phyloP scores from a whole-genome alignment of 2,113 vertebrate species.

The Actinemys pallida region DNA sequence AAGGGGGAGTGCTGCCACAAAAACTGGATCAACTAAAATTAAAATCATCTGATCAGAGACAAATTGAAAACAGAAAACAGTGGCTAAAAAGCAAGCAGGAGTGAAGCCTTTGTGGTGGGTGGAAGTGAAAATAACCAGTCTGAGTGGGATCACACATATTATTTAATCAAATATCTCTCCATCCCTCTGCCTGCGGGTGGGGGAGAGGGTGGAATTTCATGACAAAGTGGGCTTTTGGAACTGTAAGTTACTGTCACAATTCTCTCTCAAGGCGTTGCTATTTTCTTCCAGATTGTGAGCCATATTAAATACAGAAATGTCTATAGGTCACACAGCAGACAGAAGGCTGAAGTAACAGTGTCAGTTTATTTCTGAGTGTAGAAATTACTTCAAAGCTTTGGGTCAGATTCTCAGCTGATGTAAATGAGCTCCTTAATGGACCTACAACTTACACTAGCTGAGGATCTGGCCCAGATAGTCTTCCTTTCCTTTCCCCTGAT shows the following conservation, averaged over 20 bases:
- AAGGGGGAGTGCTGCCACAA: not conserved
- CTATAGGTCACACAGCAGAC: not conserved
- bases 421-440: not conserved
- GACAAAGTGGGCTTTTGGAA: not conserved
- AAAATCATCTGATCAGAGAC: constrained; percentile 66
- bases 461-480: not conserved
- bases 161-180: not conserved
- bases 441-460: not conserved
- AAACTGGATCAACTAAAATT: constrained; percentile 68
- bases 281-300: not conserved
- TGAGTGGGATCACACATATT: not conserved
- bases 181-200: not conserved
- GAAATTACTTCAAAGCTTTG: not conserved
- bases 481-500: not conserved
- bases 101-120: constrained; percentile 32
- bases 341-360: not conserved
- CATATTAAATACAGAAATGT: constrained; percentile 44
- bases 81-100: constrained; percentile 50
- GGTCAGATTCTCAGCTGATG: not conserved
- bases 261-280: constrained; percentile 33
- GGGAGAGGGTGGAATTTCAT: not conserved
- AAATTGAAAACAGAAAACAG: constrained; percentile 28
- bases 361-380: not conserved
- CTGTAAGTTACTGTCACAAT: not conserved
- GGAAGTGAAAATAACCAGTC: constrained; percentile 51